Conservation (phyloP, 2,113 vertebrate genomes). For the Delphinapterus leucas region DNA sequence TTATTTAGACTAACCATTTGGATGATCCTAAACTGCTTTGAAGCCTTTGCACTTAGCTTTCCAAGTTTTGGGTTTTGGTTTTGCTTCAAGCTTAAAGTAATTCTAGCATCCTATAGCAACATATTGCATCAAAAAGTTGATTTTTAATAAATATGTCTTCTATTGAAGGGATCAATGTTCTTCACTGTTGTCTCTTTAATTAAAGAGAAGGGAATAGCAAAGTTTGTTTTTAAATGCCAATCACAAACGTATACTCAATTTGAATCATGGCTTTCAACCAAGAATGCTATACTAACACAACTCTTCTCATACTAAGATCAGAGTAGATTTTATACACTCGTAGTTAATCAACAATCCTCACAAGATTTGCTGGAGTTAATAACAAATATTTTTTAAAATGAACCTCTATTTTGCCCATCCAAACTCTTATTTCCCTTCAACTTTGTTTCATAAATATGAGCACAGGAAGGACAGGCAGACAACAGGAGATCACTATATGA, state of each 20-base stretch:
- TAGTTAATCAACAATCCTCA: conserved; percentile 23
- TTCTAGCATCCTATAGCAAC: not conserved
- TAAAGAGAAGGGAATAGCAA: not conserved
- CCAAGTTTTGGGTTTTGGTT: not conserved
- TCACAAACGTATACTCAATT: not conserved
- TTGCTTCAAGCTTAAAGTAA: conserved; percentile 11
- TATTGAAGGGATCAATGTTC: not conserved
- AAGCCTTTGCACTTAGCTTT: conserved; percentile 18
- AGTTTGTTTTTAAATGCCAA: not conserved
- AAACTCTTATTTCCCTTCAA: conserved; percentile 19
- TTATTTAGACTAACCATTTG: not conserved
- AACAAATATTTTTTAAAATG: conserved; percentile 1
- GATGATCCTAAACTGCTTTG: conserved; percentile 10
- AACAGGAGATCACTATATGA: not conserved
- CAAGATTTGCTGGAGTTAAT: not conserved
- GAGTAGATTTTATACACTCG: not conserved
- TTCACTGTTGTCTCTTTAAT: conserved; percentile 6
- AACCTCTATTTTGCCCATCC: not conserved
- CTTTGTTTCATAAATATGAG: not conserved
- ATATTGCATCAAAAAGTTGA: not conserved
- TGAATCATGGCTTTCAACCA: conserved; percentile 5
- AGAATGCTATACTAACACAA: not conserved
- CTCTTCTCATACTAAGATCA: not conserved
- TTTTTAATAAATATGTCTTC: not conserved
- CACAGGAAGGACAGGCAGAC: not conserved